Percentiles rank a stretch among this genome's conserved stretches.
Evolutionary conservation across 2,113 vertebrate genomes (phyloP).

Genomic region (Arizona elegans): DNA sequence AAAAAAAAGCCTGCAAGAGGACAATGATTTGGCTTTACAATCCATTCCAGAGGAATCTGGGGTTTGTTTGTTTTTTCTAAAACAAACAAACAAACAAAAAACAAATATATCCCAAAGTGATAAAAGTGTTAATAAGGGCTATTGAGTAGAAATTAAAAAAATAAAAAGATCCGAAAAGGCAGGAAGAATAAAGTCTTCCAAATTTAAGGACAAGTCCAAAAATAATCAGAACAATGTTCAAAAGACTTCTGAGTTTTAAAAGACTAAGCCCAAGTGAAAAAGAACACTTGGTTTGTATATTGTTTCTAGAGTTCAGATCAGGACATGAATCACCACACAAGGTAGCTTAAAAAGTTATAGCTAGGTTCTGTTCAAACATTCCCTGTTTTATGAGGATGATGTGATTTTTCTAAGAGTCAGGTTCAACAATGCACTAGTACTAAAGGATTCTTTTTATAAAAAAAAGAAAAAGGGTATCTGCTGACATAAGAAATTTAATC

Average conservation of each 20-base stretch:
- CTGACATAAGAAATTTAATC: not conserved
- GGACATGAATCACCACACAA: slow-evolving; percentile 56
- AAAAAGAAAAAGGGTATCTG: not conserved
- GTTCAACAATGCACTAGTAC: too few relatives aligned
- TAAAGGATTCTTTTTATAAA: not conserved
- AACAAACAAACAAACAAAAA: not conserved
- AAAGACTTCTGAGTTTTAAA: slow-evolving; percentile 70
- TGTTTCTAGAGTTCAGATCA: slow-evolving; percentile 61
- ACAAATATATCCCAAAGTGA: slow-evolving; percentile 46
- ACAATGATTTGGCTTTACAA: slow-evolving; percentile 51
- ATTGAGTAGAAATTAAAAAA: slow-evolving; percentile 41
- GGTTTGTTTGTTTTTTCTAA: slow-evolving; percentile 46
- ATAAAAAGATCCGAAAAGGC: slow-evolving; percentile 66
- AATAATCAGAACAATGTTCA: slow-evolving; percentile 77
- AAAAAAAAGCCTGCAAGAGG: slow-evolving; percentile 46
- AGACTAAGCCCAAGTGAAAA: slow-evolving; percentile 45
- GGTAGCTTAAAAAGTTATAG: slow-evolving; percentile 26
- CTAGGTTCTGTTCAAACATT: not conserved
- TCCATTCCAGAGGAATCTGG: slow-evolving; percentile 61
- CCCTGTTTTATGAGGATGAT: not conserved
- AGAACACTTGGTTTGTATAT: not conserved
- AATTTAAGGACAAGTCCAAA: slow-evolving; percentile 73
- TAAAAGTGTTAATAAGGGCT: slow-evolving; percentile 61
- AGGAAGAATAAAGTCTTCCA: slow-evolving; percentile 73
- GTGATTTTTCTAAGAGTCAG: not conserved